Base-by-base conservation (phyloP, 2,113 vertebrate species). In the Datnioides undecimradiatus region DNA sequence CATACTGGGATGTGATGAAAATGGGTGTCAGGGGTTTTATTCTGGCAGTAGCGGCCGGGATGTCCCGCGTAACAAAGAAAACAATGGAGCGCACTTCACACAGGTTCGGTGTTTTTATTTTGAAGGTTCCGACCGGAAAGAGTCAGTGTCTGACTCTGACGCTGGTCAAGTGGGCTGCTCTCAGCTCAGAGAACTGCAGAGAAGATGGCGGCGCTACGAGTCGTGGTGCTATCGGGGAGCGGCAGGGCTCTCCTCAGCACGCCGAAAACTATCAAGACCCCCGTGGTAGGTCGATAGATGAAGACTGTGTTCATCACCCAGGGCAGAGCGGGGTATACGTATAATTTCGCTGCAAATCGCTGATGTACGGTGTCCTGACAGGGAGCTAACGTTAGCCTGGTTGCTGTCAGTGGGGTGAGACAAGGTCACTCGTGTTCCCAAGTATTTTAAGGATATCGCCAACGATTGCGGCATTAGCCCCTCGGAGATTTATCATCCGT, bases 151-250 rank as follows among this genome's bases (percentile, higher is more conserved):
- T 9, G 5, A 2, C 6, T 40, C 11, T n/a, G 12, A 14, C 1
- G 23, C 55, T 19, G 34, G 4, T 69, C 10, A 2, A 1, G 5
- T 16, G 16, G 11, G 29, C 58, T 40, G 6, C n/a, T n/a, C 3
- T 33, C 33, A 38, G 36, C 33, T 38, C 17, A 51, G 6, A 75
- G 23, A 63, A 63, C 63, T 5, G 57, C 63, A 76, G 67, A 83
- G 75, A 94, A 94, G 64, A 95, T 95, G 94, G 95, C 95, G 89
- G 94, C 95, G 87, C 69, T 95, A 65, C 91, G 94, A 80, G 90
- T 83, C 51, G 87, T 65, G 70, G 90, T 90, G 76, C 84, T 90
- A 40, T 84, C 91, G 68, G 92, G 94, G 59, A 87, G 80, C 49
- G 92, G 95, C 69, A 94, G 92, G 85, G 73, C 84, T 69, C 91